phyloP scores from a whole-genome alignment of 2,113 vertebrate species.

The Poeciliopsis occidentalis region DNA sequence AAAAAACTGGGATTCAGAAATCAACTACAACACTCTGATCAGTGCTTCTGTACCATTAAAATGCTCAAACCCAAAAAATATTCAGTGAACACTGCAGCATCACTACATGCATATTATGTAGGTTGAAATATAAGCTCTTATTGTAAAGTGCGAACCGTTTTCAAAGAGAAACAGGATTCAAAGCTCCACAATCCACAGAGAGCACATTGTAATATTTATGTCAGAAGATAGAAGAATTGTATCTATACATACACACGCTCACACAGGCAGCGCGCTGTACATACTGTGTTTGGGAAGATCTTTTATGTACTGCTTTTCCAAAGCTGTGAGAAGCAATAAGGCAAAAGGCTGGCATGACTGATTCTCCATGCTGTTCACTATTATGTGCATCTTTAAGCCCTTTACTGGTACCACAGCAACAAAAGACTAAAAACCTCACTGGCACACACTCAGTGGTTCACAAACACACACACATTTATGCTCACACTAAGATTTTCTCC shows the following conservation, averaged over 20 bases:
- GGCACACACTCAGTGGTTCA: constrained; percentile 9
- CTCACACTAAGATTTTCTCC: background rate
- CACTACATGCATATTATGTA: background rate
- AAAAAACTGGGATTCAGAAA: background rate
- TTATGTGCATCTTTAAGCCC: constrained; percentile 60
- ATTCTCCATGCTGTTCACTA: constrained; percentile 52
- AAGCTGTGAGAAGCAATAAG: constrained; percentile 52
- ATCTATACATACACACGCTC: constrained; percentile 5
- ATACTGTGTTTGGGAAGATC: constrained; percentile 29
- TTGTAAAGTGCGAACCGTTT: constrained; percentile 11
- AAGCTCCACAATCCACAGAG: background rate
- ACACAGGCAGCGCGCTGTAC: constrained; percentile 11
- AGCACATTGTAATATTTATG: constrained; percentile 23
- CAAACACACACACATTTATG: background rate
- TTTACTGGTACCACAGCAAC: constrained; percentile 35
- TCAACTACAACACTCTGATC: background rate
- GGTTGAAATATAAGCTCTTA: background rate
- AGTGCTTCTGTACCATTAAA: too few relatives aligned
- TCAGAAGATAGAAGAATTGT: constrained; percentile 15
- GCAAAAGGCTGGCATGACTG: constrained; percentile 56
- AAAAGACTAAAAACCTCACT: constrained; percentile 30
- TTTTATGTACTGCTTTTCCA: constrained; percentile 24
- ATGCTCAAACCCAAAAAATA: background rate
- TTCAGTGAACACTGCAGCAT: background rate
- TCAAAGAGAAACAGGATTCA: background rate